Conservation (phyloP, 2,113 vertebrate genomes). For the Mustela nigripes region DNA sequence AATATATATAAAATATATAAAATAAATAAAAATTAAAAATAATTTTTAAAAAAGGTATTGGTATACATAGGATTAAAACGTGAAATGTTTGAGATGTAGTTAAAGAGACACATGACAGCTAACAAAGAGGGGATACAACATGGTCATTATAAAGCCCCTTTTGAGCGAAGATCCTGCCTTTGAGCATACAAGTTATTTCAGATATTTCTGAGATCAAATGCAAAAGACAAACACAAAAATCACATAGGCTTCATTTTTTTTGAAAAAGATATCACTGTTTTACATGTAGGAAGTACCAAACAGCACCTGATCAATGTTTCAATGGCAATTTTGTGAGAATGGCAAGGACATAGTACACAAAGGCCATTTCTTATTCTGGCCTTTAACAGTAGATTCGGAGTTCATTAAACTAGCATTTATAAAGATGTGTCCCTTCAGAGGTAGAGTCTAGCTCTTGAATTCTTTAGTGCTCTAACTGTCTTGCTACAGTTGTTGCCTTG, state of each 20-base stretch:
- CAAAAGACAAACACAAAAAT: background rate
- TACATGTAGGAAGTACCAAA: background rate
- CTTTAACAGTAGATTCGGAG: background rate
- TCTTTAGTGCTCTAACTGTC: background rate
- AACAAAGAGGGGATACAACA: background rate
- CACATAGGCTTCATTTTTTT: background rate
- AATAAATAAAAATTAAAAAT: too few relatives aligned
- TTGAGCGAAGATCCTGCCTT: background rate
- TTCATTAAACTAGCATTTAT: background rate
- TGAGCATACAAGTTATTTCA: background rate
- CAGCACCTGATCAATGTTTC: background rate
- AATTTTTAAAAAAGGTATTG: background rate
- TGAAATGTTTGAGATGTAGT: background rate
- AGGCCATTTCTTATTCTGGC: background rate
- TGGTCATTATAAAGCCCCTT: background rate
- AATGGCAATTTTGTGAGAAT: conserved; percentile 42
- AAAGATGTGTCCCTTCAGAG: background rate
- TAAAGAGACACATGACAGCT: background rate
- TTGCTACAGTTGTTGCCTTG: background rate
- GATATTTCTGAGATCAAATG: background rate
- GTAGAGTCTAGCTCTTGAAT: background rate
- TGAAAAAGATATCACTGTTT: background rate
- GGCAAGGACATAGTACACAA: background rate
- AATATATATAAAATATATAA: too few relatives aligned
- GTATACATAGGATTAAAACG: background rate